Conservation (phyloP, 2,888 invertebrate species). For the Thymelicus lineola region DNA sequence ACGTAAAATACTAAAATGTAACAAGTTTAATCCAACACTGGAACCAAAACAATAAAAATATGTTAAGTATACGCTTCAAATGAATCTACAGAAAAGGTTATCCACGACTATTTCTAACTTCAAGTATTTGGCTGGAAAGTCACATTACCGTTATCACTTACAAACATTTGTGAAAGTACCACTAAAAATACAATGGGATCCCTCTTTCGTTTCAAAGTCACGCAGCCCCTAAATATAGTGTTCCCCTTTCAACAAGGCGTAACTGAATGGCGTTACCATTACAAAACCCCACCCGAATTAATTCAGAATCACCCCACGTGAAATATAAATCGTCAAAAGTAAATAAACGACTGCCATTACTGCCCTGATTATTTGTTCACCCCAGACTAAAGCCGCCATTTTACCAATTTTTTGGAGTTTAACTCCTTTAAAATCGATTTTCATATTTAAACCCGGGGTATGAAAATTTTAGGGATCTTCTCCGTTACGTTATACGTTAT, state of each 20-base stretch:
- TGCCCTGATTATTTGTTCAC: conserved; percentile 79
- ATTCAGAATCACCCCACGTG: conserved; percentile 61
- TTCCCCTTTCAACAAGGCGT: conserved; percentile 76
- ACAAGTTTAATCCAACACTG: too few species aligned
- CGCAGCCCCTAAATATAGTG: conserved; percentile 52
- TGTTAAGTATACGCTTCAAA: too few species aligned
- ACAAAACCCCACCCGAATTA: conserved; percentile 67
- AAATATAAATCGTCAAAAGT: conserved; percentile 80
- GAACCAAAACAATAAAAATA: too few species aligned
- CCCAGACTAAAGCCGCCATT: conserved; percentile 73
- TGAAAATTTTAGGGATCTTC: too few species aligned
- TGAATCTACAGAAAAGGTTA: background rate
- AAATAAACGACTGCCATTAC: conserved; percentile 81
- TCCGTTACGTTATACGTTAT: too few species aligned
- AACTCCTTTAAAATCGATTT: too few species aligned
- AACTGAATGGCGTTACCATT: conserved; percentile 72
- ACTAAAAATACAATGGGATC: conserved; percentile 30
- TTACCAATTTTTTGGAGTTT: conserved; percentile 65
- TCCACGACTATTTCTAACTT: background rate
- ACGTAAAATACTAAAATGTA: too few species aligned
- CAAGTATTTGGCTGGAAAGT: conserved; percentile 10
- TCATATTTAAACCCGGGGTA: too few species aligned
- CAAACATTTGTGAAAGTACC: conserved; percentile 35
- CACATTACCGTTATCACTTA: conserved; percentile 33
- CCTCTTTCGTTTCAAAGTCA: conserved; percentile 42